phyloP scores from a whole-genome alignment of 2,797 vertebrate genomes.

The Phalanger gymnotis region DNA sequence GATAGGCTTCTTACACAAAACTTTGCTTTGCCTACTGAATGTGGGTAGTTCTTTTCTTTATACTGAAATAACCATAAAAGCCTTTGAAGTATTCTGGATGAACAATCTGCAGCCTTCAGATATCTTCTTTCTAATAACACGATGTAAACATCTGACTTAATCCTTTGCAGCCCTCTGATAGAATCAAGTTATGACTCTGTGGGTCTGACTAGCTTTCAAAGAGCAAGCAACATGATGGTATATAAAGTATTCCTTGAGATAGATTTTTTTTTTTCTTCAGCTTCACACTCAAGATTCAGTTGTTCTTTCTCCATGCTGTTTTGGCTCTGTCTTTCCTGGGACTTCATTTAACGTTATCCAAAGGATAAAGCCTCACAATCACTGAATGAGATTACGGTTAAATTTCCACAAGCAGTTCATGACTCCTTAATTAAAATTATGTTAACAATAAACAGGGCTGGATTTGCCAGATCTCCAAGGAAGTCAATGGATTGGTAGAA shows the following conservation, averaged over 20 bases:
- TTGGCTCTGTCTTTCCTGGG: conserved; percentile 17
- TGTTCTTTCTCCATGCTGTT: not conserved
- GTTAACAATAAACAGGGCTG: conserved; percentile 44
- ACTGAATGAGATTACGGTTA: conserved; percentile 54
- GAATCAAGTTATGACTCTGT: conserved; percentile 4
- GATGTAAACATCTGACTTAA: not conserved
- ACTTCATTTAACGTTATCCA: conserved; percentile 33
- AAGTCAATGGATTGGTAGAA: conserved; percentile 4
- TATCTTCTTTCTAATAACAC: conserved; percentile 33
- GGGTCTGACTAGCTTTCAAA: conserved; percentile 20
- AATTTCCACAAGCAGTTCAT: conserved; percentile 52
- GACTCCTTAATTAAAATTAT: conserved; percentile 54
- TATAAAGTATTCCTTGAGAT: not conserved
- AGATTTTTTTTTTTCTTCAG: not conserved
- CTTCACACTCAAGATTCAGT: not conserved
- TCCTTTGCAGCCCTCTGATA: conserved; percentile 3
- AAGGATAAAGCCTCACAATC: conserved; percentile 35
- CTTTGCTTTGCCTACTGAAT: not conserved
- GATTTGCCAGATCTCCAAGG: conserved; percentile 46
- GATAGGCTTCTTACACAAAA: not conserved
- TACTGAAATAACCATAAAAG: not conserved
- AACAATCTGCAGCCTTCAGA: conserved; percentile 9
- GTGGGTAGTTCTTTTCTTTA: conserved; percentile 30
- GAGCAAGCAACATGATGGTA: not conserved
- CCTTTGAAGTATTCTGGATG: conserved; percentile 37